Percentiles rank a stretch among this genome's conserved stretches.
Conservation (phyloP, 2,888 invertebrate genomes). For the Nomada hirtipes region DNA sequence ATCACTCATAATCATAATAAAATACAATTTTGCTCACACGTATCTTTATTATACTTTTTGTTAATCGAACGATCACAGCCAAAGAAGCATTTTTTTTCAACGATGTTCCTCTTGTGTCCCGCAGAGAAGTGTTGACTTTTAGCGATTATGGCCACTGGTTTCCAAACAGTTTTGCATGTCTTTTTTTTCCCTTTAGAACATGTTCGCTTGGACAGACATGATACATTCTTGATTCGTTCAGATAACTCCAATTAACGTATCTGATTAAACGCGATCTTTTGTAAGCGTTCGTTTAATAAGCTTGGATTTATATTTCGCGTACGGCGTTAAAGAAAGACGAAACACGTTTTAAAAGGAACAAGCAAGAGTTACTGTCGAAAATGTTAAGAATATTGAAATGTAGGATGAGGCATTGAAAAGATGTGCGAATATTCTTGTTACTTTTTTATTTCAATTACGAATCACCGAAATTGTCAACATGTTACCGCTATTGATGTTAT, state of each 20-base stretch:
- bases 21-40: background rate
- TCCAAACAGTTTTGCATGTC: background rate
- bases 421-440: constrained; percentile 1
- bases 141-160: too few species aligned
- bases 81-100: constrained; percentile 24
- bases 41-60: background rate
- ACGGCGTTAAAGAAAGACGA: constrained; percentile 30
- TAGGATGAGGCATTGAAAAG: constrained; percentile 34
- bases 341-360: constrained; percentile 24
- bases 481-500: background rate
- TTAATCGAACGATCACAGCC: constrained; percentile 25
- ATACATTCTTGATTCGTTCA: background rate
- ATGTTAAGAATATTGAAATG: constrained; percentile 11
- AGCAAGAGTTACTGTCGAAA: constrained; percentile 21
- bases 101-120: background rate
- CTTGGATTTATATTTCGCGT: background rate
- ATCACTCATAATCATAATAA: background rate
- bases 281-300: constrained; percentile 4
- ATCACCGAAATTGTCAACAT: background rate
- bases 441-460: background rate
- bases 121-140: background rate
- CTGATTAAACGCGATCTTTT: background rate
- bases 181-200: background rate
- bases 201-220: background rate
- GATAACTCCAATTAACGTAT: background rate